These are phyloP conservation scores for Volucella inflata DNA, from an alignment of 2,888 invertebrate species.

Conservation along the genomic window DNA sequence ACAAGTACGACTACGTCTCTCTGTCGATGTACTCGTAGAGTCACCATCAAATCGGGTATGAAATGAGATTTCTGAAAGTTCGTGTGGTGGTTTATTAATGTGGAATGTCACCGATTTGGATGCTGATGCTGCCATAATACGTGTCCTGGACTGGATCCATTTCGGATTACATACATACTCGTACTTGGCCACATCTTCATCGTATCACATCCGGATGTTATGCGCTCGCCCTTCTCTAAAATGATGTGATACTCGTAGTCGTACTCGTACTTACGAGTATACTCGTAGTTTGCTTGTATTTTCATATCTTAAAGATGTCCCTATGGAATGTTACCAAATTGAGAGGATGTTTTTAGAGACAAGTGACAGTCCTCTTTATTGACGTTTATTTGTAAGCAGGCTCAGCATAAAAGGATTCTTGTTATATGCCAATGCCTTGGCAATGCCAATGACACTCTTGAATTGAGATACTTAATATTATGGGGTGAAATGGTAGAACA, in stretches of 20 bases:
- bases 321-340: conserved; percentile 4
- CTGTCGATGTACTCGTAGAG: background rate
- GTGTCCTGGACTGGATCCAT: conserved; percentile 35
- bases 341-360: background rate
- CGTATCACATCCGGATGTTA: conserved; percentile 27
- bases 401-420: background rate
- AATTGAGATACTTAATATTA: background rate
- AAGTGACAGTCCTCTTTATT: background rate
- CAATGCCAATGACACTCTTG: too few species aligned
- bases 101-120: conserved; percentile 67
- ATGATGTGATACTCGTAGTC: conserved; percentile 54
- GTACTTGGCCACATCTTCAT: conserved; percentile 54
- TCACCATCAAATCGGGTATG: conserved; percentile 64
- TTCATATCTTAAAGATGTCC: conserved; percentile 58
- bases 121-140: conserved; percentile 46
- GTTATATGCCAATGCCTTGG: background rate
- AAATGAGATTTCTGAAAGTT: conserved; percentile 65
- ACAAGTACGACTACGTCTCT: conserved; percentile 16
- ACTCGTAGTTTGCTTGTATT: conserved; percentile 43
- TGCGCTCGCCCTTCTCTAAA: conserved; percentile 11
- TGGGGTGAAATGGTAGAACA: background rate
- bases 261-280: too few species aligned
- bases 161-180: conserved; percentile 51
- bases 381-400: conserved; percentile 6
- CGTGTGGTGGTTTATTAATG: conserved; percentile 72